A percentile compares a stretch with the other conserved stretches of the same genome.
Conservation (phyloP, 2,888 invertebrate species). For the Zaprionus obscuricornis region DNA sequence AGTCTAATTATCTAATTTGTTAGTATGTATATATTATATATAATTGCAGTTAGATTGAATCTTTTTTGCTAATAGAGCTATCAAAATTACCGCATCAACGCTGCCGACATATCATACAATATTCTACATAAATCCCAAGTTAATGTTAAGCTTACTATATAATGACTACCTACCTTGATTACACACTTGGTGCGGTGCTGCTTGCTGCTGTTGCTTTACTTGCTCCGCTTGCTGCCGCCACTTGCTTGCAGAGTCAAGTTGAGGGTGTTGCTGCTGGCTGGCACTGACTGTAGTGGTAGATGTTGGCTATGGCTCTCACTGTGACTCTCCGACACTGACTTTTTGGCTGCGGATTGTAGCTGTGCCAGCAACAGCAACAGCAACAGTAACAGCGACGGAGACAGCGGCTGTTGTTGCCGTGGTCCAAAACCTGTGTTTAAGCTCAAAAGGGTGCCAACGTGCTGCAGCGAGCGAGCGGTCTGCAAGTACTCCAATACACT, state of each 20-base stretch:
- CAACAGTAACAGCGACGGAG: too few species aligned
- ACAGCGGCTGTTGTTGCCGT: constrained; percentile 23
- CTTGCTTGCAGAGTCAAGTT: constrained; percentile 26
- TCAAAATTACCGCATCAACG: constrained; percentile 56
- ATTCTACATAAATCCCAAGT: constrained; percentile 64
- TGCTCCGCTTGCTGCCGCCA: constrained; percentile 2
- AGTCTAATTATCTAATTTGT: neutral
- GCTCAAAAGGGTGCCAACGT: constrained; percentile 82
- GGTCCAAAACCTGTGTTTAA: constrained; percentile 79
- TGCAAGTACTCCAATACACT: constrained; percentile 39
- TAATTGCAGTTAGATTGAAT: constrained; percentile 16
- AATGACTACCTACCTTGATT: constrained; percentile 77
- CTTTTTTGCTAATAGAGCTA: constrained; percentile 59
- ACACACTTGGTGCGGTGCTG: constrained; percentile 48
- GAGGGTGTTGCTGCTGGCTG: constrained; percentile 58
- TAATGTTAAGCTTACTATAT: constrained; percentile 65
- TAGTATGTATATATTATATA: neutral
- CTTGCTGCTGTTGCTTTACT: constrained; percentile 1
- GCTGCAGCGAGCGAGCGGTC: constrained; percentile 42
- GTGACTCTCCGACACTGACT: too few species aligned
- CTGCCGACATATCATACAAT: constrained; percentile 44
- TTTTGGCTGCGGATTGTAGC: too few species aligned
- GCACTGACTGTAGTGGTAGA: too few species aligned
- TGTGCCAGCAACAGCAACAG: too few species aligned
- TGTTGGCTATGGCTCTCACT: too few species aligned